Evolutionary conservation across 37 sponge, comb jelly and placozoan species (phyloP), one percentile per base, ranked within the genome.

Genomic region (Halichondria panicea): DNA sequence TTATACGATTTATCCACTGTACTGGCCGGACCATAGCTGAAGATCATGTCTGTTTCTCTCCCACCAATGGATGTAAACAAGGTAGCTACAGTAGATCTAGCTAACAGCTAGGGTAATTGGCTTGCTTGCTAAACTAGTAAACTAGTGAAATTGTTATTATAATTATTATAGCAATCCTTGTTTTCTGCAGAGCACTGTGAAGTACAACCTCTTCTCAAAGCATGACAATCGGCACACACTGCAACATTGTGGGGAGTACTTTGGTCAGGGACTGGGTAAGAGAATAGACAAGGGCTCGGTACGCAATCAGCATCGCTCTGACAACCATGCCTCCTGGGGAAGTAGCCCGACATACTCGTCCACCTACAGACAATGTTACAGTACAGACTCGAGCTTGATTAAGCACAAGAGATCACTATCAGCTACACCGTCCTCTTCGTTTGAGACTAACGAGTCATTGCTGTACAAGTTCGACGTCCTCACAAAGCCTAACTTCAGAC

Each of bases 151-250:
- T n/a, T 22, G 33, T 11, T 24, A 31, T 61, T 42, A 68, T 39
- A 42, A 68, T 39, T 41, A 41, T 42, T 15, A 32, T 9, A 4
- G 30, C 4, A 3, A 58, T 30, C 5, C 7, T 50, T 53, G 55
- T 27, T 15, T 50, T 44, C 8, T 66, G 25, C 58, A 85, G 86
- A 53, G 44, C 9, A 63, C 36, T 40, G 72, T 79, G 32, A 56
- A 44, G 24, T 34, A 71, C 2, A 76, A 91, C 44, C 55, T 41
- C 3, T 92, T 79, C 61, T 92, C 93, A n/a, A 63, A 70, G 39
- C 93, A 88, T 64, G 93, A 92, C 54, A 92, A 92, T 36, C 79
- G 86, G 22, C 93, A 92, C 56, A 54, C 76, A 27, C 63, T 81
- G 2, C 70, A 84, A 63, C 42, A 65, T 30, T 39, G 60, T 43